A percentile compares a stretch with the other conserved stretches of the same genome.
Evolutionary conservation across 2,888 invertebrate genomes (phyloP).

Genomic region (Nephrotoma guestfalica): DNA sequence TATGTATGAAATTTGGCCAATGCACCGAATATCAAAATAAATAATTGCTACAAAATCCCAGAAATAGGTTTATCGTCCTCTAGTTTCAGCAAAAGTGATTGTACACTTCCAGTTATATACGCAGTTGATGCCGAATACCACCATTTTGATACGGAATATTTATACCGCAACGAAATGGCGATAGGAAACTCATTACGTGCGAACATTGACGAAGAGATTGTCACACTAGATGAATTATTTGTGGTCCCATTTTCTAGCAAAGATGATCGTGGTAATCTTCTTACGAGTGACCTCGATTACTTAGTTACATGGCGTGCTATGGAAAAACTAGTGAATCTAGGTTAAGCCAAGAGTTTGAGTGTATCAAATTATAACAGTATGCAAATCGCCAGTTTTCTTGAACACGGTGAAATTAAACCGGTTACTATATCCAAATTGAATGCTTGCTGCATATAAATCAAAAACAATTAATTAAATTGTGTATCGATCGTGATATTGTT

Average conservation of each 20-base stretch:
- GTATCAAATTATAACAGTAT: slow-evolving; percentile 74
- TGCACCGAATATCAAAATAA: slow-evolving; percentile 23
- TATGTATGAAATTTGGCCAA: neutral
- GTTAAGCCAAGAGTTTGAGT: slow-evolving; percentile 64
- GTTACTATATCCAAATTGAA: slow-evolving; percentile 41
- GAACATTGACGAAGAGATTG: slow-evolving; percentile 31
- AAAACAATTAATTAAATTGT: slow-evolving; percentile 49
- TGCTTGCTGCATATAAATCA: slow-evolving; percentile 54
- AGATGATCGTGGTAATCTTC: slow-evolving; percentile 12
- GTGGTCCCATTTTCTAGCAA: slow-evolving; percentile 19
- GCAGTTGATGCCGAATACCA: slow-evolving; percentile 40
- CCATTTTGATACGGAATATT: slow-evolving; percentile 38
- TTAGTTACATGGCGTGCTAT: slow-evolving; percentile 66
- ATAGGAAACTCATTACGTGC: slow-evolving; percentile 32
- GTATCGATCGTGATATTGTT: slow-evolving; percentile 44
- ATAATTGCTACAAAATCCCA: slow-evolving; percentile 43
- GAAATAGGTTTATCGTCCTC: slow-evolving; percentile 49
- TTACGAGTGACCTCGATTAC: slow-evolving; percentile 45
- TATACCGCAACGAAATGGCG: slow-evolving; percentile 35
- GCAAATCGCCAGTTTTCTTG: slow-evolving; percentile 56
- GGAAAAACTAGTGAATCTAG: slow-evolving; percentile 55
- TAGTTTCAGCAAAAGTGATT: slow-evolving; percentile 13
- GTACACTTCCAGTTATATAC: slow-evolving; percentile 18
- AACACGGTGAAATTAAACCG: slow-evolving; percentile 47
- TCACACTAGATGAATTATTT: slow-evolving; percentile 32